Evolutionary conservation across 1,140 invertebrate genomes (phyloP), one percentile per base, ranked within the genome.

Genomic region (Apis cerana): DNA sequence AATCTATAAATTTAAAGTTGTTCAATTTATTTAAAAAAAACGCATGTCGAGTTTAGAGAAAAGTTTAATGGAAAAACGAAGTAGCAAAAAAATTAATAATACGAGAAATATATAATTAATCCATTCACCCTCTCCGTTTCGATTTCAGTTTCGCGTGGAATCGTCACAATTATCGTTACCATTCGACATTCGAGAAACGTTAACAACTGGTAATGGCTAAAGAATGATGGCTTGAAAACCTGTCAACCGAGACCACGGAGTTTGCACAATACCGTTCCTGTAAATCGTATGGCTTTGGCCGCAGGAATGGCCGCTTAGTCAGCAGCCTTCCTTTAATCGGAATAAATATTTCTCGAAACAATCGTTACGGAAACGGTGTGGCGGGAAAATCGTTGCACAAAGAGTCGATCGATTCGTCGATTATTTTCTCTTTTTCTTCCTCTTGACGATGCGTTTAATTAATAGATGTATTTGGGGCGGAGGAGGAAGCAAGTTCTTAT

Each of bases 161-260:
- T 84, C 65, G 69, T 58, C 75, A 43, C 33, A 43, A 43, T 43
- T 88, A 81, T 87, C 78, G 85, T 80, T 80, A 80, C 77, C 76
- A 52, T 43, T 43, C 76, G 77, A 58, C 69, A 77, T 54, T 83
- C 69, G 69, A 77, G 85, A 82, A 87, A 81, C 75, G 77, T 58
- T 75, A 83, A 80, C 85, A 69, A 80, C 85, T 80, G 62, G 76
- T 70, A 87, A 87, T 75, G 78, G 80, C 62, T 76, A 69, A 52
- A 69, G 52, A 67, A 64, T 70, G 85, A 88, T 85, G 86, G 56
- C 75, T 88, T 82, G 87, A 75, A 88, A 88, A 88, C 83, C 87
- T 88, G 86, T 88, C 87, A 82, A 88, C 87, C 86, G 86, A 78
- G 87, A 88, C 86, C 33, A 84, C 79, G 61, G 59, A 76, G 65